Evolutionary conservation across 2,888 invertebrate genomes (phyloP).

Genomic region (Bombylius major): DNA sequence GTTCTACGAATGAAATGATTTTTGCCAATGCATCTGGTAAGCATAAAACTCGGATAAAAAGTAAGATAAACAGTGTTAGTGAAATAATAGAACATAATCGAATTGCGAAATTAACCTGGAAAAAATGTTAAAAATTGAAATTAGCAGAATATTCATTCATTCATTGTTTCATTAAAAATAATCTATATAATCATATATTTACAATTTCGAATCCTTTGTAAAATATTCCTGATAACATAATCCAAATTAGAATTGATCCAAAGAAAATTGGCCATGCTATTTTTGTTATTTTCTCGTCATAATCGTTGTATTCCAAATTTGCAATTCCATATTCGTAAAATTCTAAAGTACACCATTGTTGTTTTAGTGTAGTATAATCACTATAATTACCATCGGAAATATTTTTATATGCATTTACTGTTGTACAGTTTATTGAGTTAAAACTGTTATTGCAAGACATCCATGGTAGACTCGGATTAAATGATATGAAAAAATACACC

Average conservation of each 20-base stretch:
- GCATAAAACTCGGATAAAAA: neutral
- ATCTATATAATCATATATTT: neutral
- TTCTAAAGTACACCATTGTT: conserved; percentile 22
- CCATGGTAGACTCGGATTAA: conserved; percentile 60
- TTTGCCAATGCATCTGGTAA: neutral
- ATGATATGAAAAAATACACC: conserved; percentile 61
- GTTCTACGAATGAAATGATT: neutral
- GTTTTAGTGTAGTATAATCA: conserved; percentile 12
- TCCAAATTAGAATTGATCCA: conserved; percentile 24
- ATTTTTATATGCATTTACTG: neutral
- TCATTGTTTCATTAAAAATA: too few species aligned
- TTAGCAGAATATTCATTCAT: too few species aligned
- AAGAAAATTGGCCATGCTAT: neutral
- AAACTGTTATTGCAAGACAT: conserved; percentile 62
- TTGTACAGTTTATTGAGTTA: conserved; percentile 61
- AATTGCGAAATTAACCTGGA: conserved; percentile 6
- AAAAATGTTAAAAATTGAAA: neutral
- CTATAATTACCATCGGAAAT: neutral
- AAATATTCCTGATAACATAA: conserved; percentile 42
- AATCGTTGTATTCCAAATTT: too few species aligned
- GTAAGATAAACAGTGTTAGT: neutral
- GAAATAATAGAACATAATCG: neutral
- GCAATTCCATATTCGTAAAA: conserved; percentile 26
- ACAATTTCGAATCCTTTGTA: neutral
- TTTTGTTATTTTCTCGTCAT: neutral